A percentile compares a stretch with the other conserved stretches of the same genome.
Conservation (phyloP, 2,888 invertebrate species). For the Polietes domitor region DNA sequence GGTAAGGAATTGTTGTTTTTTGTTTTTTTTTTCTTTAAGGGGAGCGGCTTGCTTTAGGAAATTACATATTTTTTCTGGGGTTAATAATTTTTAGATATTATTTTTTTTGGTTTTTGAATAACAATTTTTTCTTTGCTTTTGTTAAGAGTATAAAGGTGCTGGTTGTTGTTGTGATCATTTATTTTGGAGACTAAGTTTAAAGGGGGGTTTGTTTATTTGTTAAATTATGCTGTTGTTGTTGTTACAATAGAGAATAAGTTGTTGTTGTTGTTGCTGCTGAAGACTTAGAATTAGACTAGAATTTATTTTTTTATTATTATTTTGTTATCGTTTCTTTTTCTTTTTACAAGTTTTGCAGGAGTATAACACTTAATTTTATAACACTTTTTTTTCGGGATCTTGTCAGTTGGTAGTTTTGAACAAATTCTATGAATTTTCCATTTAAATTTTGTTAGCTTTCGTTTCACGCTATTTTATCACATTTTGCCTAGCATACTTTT, state of each 20-base stretch:
- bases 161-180: slow-evolving; percentile 24
- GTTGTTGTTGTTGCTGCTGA: slow-evolving; percentile 33
- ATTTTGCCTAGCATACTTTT: slow-evolving; percentile 57
- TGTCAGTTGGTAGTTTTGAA: too few relatives aligned
- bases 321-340: slow-evolving; percentile 25
- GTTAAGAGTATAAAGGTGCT: slow-evolving; percentile 53
- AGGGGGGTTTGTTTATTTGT: too few relatives aligned
- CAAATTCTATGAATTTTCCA: too few relatives aligned
- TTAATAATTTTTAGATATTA: slow-evolving; percentile 39
- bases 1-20: slow-evolving; percentile 74
- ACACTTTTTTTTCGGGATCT: too few relatives aligned
- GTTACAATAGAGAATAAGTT: slow-evolving; percentile 40
- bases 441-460: slow-evolving; percentile 26
- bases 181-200: slow-evolving; percentile 8
- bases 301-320: neutral
- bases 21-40: slow-evolving; percentile 70
- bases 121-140: slow-evolving; percentile 38
- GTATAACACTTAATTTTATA: too few relatives aligned
- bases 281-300: slow-evolving; percentile 48
- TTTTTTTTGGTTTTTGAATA: slow-evolving; percentile 33
- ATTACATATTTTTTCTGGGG: slow-evolving; percentile 52
- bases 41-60: slow-evolving; percentile 57
- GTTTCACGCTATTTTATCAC: slow-evolving; percentile 52
- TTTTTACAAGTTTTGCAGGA: slow-evolving; percentile 14
- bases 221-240: slow-evolving; percentile 25